Percentiles rank a stretch among this genome's conserved stretches.
Evolutionary conservation across 1,140 invertebrate species (phyloP).

Genomic region (Pissodes strobi): DNA sequence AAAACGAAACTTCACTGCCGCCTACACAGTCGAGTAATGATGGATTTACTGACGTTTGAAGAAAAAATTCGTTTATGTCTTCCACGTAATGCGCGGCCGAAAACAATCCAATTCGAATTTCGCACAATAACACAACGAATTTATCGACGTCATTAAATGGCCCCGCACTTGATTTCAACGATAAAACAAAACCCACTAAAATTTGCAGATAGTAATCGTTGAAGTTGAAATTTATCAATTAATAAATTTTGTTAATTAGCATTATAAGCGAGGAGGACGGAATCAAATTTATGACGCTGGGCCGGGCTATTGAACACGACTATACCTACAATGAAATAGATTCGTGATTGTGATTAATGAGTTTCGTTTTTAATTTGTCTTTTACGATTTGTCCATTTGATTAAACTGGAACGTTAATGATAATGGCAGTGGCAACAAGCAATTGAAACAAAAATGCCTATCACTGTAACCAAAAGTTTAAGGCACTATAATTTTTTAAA

Average conservation of each 20-base stretch:
- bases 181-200: constrained; percentile 40
- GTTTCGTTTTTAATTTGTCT: not conserved
- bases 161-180: constrained; percentile 36
- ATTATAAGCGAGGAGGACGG: constrained; percentile 23
- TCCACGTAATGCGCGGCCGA: constrained; percentile 37
- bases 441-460: no score
- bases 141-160: constrained; percentile 40
- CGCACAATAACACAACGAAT: constrained; percentile 39
- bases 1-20: no score
- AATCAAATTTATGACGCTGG: constrained; percentile 29
- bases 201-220: constrained; percentile 40
- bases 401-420: no score
- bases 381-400: no score
- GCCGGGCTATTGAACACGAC: constrained; percentile 20
- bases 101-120: constrained; percentile 41
- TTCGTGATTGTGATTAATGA: constrained; percentile 1
- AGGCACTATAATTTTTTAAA: no score
- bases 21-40: no score
- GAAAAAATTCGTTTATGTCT: no score
- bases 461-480: no score
- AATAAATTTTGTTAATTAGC: constrained; percentile 42
- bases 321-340: constrained; percentile 10
- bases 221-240: constrained; percentile 41
- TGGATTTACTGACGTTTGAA: no score
- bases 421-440: no score